Percentiles rank a stretch among this genome's conserved stretches.
Conservation (phyloP, 2,888 invertebrate genomes). For the Leucophenga montana region DNA sequence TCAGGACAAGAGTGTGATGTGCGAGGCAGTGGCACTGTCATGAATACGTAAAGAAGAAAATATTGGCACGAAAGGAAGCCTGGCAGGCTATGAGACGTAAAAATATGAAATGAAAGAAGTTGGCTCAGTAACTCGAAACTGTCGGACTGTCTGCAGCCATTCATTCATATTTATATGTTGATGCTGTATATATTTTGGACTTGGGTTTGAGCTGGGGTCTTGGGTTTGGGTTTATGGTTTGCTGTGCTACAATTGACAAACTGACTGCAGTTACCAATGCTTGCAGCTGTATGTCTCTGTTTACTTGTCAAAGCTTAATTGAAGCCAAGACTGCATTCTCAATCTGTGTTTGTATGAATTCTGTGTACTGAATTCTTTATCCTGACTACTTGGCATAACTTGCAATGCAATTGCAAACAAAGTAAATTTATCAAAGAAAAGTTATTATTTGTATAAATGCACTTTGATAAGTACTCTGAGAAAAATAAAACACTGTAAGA, state of each 20-base stretch:
- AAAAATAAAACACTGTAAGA: no score
- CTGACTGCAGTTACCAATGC: not conserved
- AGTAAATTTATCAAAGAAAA: slow-evolving; percentile 59
- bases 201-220: slow-evolving; percentile 32
- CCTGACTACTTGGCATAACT: slow-evolving; percentile 67
- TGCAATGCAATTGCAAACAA: slow-evolving; percentile 52
- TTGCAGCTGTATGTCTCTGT: slow-evolving; percentile 51
- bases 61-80: slow-evolving; percentile 24
- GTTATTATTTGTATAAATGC: slow-evolving; percentile 55
- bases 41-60: slow-evolving; percentile 26
- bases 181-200: slow-evolving; percentile 50
- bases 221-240: slow-evolving; percentile 29
- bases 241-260: not conserved
- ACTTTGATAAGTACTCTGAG: not conserved
- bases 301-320: slow-evolving; percentile 72
- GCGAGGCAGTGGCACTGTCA: not conserved
- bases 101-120: not conserved
- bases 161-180: slow-evolving; percentile 52
- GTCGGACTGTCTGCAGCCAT: slow-evolving; percentile 29
- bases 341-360: slow-evolving; percentile 29
- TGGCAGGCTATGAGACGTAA: not conserved
- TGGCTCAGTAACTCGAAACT: slow-evolving; percentile 8
- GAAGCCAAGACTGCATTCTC: slow-evolving; percentile 67
- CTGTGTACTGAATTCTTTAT: slow-evolving; percentile 58
- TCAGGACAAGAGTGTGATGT: no score